Base-by-base conservation (phyloP, 2,888 invertebrate genomes). In the Lumbricus terrestris region DNA sequence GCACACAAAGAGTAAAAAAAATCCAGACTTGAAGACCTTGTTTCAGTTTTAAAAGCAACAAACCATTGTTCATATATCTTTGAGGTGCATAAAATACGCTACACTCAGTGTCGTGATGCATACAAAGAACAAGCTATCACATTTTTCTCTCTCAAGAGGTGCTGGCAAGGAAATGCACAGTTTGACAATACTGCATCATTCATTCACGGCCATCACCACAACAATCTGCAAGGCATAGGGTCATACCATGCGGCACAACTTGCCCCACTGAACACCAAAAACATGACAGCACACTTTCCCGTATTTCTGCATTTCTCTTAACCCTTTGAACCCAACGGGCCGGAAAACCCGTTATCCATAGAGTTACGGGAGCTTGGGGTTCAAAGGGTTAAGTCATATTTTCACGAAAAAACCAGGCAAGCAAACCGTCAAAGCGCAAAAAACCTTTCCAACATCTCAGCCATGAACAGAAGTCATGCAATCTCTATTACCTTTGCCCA, bases 401-500 rank as follows among this genome's bases (percentile, higher is more conserved):
- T 47, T 13, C 23, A 54, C 23, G 33, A 42, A 89, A 89, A 89
- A 34, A 35, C 29, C 5, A 20, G 20, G 3, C n/a, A n/a, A n/a
- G n/a, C 33, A 83, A 83, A 83, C n/a, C 35, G 83, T 83, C 35
- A 33, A 83, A 83, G 35, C 35, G 4, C 1, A 89, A 54, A 89
- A 16, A 29, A 54, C 23, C 23, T 23, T n/a, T n/a, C n/a, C 20
- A 47, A 47, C 47, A 23, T 47, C 23, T 23, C 23, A 47, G 47
- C 47, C 3, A 20, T 16, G 23, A 69, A 69, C 69, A 69, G 69
- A 69, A n/a, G 15, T 54, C 34, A 42, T 23, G 69, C 88, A 88
- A 47, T 88, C 40, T 89, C 29, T 35, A 89, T 88, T 91, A 94
- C 94, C 93, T 98, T 97, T 38, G 97, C 97, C 97, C 98, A 98